Evolutionary conservation across 2,797 vertebrate species (phyloP).

Genomic region (Pitangus sulphuratus): DNA sequence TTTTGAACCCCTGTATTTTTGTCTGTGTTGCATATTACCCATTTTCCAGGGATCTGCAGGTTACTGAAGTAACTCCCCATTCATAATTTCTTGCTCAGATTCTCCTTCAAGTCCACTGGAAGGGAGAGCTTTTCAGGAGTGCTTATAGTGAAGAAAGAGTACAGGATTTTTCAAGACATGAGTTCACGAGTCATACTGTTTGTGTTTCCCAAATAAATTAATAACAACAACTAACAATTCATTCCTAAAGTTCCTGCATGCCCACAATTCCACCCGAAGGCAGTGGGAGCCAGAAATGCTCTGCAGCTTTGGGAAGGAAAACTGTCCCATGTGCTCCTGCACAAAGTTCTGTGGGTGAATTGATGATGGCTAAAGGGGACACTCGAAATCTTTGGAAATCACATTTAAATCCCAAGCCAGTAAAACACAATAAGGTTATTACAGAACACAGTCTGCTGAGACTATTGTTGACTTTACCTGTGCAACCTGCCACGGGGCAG

Average conservation of each 20-base stretch:
- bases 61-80: neutral
- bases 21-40: neutral
- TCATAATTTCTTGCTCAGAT: neutral
- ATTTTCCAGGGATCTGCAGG: neutral
- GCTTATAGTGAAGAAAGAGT: neutral
- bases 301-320: slow-evolving; percentile 8
- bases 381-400: neutral
- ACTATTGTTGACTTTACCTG: neutral
- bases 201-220: slow-evolving; percentile 69
- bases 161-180: slow-evolving; percentile 25
- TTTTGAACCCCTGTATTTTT: neutral
- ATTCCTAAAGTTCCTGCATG: slow-evolving; percentile 57
- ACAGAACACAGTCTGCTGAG: neutral
- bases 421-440: neutral
- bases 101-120: neutral
- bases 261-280: neutral
- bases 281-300: neutral
- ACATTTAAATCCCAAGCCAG: neutral
- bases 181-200: slow-evolving; percentile 53
- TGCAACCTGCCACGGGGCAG: neutral
- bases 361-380: neutral
- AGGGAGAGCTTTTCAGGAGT: neutral
- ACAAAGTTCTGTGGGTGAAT: neutral
- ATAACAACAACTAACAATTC: slow-evolving; percentile 64
- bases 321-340: neutral